These are phyloP conservation scores for Proterorhinus semilunaris DNA, from an alignment of 2,113 vertebrate genomes.

Conservation along the genomic window DNA sequence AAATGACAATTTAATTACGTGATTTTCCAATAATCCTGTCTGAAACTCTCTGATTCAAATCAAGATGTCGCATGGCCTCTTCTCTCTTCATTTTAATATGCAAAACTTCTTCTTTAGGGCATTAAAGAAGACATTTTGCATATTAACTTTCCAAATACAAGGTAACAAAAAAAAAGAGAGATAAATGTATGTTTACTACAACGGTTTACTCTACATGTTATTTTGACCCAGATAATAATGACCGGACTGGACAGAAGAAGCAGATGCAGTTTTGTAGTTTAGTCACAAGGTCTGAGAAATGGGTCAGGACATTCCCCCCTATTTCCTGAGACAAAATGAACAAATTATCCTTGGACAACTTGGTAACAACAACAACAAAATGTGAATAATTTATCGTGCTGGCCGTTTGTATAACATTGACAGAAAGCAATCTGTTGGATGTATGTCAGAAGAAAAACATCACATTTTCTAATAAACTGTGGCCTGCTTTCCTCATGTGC, in stretches of 20 bases:
- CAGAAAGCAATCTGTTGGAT: background rate
- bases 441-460: background rate
- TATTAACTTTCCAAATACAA: background rate
- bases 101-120: background rate
- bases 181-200: too few relatives aligned
- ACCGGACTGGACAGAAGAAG: conserved; percentile 4
- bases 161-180: background rate
- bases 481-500: background rate
- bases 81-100: background rate
- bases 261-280: conserved; percentile 48
- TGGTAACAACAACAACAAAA: background rate
- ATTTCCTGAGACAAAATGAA: conserved; percentile 17
- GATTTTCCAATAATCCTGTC: too few relatives aligned
- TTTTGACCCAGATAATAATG: conserved; percentile 44
- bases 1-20: background rate
- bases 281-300: conserved; percentile 46
- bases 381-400: background rate
- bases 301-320: conserved; percentile 16
- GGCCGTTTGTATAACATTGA: too few relatives aligned
- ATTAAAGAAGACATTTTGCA: background rate
- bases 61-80: too few relatives aligned
- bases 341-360: conserved; percentile 2
- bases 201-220: background rate
- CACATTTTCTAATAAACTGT: conserved; percentile 5
- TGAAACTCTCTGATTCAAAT: too few relatives aligned